Base-by-base conservation (phyloP, 1,140 invertebrate genomes). In the Ceratosolen solmsi region DNA sequence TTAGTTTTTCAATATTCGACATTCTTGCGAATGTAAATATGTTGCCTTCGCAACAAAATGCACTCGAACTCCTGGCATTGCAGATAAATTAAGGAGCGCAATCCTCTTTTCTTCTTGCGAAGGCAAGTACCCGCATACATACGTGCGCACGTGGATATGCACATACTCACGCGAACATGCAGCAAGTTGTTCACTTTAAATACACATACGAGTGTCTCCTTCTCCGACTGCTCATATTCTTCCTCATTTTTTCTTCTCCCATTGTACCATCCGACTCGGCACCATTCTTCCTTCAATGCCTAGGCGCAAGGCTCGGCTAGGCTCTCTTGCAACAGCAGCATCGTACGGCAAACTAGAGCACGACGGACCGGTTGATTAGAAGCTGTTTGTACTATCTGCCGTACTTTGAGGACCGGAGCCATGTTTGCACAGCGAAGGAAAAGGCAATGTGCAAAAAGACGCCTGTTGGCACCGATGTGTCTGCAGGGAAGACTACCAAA, bases 301-400 rank as follows among this genome's bases (percentile, higher is more conserved):
- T 60, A 60, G 11, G 36, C 25, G 56, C 9, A 36, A 46, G 17
- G n/a, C 22, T 41, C 11, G 36, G 22, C 36, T 70, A 0, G 20
- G 4, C 65, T 70, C 41, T 25, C 36, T 70, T 41, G n/a, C n/a
- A 79, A 72, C 46, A 9, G 5, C 49, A 13, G 72, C 68, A 41
- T 74, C 73, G 54, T 75, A 41, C 60, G 82, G 63, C 75, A 87
- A 87, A 87, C 83, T 85, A 68, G 83, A 85, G n/a, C 84, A 84
- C 68, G 74, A 85, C 80, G 79, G 58, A 77, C 82, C 82, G 79
- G 80, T 76, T 87, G 85, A 89, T 87, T 87, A 87, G 84, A 89
- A 84, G 84, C 80, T 87, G 85, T 88, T 87, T 85, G 84, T 84
- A 83, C 83, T 86, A 84, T 75, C 74, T 83, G 75, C 82, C 30